A percentile compares a stretch with the other conserved stretches of the same genome.
These are phyloP conservation scores for Choloepus didactylus DNA, from an alignment of 2,797 vertebrate species.

Conservation along the genomic window DNA sequence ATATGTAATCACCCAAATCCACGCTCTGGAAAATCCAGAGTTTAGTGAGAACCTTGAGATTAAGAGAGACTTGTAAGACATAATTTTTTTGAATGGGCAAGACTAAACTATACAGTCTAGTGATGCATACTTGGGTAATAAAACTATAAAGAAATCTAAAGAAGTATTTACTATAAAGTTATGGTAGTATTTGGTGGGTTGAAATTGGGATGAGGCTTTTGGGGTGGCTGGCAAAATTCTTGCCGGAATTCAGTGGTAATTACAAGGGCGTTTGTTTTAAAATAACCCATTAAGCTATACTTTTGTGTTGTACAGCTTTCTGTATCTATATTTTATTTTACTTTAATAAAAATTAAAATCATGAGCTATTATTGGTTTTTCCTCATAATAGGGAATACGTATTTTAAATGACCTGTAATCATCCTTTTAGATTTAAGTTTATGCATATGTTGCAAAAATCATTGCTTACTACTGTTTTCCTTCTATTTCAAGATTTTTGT, in stretches of 20 bases:
- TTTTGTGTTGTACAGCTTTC: neutral
- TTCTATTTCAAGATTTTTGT: conserved; percentile 48
- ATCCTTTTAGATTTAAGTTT: conserved; percentile 37
- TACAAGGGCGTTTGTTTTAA: neutral
- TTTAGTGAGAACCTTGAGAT: neutral
- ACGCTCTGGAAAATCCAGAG: neutral
- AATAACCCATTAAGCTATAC: neutral
- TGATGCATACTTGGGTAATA: neutral
- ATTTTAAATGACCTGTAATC: neutral
- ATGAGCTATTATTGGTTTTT: conserved; percentile 6
- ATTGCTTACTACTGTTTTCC: neutral
- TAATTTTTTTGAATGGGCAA: neutral
- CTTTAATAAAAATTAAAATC: conserved; percentile 39
- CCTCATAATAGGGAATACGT: neutral
- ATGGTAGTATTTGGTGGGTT: neutral
- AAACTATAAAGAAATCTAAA: neutral
- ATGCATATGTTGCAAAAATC: neutral
- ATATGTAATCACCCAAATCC: neutral
- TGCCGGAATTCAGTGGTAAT: conserved; percentile 18
- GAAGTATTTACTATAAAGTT: conserved; percentile 11
- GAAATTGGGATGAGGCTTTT: neutral
- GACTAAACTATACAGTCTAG: neutral
- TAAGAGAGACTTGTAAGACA: neutral
- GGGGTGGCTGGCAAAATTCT: neutral
- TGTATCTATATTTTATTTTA: neutral